Evolutionary conservation across 53 echinoderm and acorn worm genomes (phyloP).

Genomic region (Echinarachnius parma): DNA sequence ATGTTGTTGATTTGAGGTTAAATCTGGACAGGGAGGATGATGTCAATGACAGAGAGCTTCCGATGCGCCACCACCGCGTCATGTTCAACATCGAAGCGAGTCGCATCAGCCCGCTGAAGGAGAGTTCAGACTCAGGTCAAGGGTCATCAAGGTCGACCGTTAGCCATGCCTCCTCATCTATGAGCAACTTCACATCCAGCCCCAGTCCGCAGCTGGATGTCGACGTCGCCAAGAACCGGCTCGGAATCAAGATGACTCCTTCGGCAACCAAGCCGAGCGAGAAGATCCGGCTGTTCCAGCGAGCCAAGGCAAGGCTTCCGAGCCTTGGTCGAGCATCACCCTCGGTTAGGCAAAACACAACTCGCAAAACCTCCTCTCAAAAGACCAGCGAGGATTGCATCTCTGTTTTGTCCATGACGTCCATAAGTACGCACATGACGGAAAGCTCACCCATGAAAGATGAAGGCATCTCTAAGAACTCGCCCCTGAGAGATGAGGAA

Average conservation of each 20-base stretch:
- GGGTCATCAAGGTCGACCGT: conserved; percentile 71
- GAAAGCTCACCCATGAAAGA: no score
- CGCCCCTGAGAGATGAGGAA: background rate
- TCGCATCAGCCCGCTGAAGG: conserved; percentile 62
- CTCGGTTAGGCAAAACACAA: conserved; percentile 1
- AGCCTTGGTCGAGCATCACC: conserved; percentile 23
- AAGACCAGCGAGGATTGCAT: conserved; percentile 44
- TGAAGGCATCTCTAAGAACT: no score
- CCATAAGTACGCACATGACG: conserved; percentile 7
- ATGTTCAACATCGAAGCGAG: conserved; percentile 76
- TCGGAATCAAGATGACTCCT: conserved; percentile 74
- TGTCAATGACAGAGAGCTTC: background rate
- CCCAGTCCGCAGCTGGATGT: conserved; percentile 73
- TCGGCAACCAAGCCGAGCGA: conserved; percentile 56
- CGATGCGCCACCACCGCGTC: conserved; percentile 2
- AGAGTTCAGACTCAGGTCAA: conserved; percentile 84
- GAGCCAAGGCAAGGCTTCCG: conserved; percentile 23
- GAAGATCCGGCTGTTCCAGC: conserved; percentile 18
- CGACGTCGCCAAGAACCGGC: conserved; percentile 50
- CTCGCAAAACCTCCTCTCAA: conserved; percentile 3
- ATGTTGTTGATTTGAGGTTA: conserved; percentile 15
- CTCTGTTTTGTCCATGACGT: conserved; percentile 48
- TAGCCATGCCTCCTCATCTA: conserved; percentile 62
- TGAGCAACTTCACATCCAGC: conserved; percentile 63
- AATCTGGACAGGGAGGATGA: conserved; percentile 2